Conservation (phyloP, 2,888 invertebrate genomes). For the Cheiracanthium punctorium region DNA sequence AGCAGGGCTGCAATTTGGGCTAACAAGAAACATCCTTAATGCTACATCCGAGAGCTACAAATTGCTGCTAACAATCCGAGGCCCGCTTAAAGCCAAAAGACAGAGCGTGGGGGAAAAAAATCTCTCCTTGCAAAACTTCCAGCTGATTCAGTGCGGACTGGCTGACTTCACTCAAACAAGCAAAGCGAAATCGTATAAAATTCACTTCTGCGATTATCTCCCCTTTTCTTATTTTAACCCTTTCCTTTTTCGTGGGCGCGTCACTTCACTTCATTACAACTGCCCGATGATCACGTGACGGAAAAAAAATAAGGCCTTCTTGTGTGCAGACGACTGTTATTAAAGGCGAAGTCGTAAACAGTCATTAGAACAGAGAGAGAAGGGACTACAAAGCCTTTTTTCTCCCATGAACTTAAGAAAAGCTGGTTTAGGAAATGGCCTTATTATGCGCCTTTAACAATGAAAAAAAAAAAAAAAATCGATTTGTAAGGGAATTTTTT, state of each 20-base stretch:
- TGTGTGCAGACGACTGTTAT: slow-evolving; percentile 65
- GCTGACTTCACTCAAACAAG: background rate
- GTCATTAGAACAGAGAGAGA: slow-evolving; percentile 51
- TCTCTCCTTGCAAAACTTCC: background rate
- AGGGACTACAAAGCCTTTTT: background rate
- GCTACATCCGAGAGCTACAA: background rate
- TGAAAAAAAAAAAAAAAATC: slow-evolving; percentile 30
- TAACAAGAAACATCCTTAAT: background rate
- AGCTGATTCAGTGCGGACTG: background rate
- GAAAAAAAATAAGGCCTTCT: slow-evolving; percentile 1
- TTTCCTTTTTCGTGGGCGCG: slow-evolving; percentile 39
- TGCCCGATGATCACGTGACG: slow-evolving; percentile 58
- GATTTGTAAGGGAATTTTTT: slow-evolving; percentile 11
- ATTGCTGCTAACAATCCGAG: background rate
- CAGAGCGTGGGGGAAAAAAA: too few species aligned
- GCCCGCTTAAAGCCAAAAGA: background rate
- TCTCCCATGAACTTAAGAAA: slow-evolving; percentile 31
- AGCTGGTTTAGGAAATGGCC: slow-evolving; percentile 57
- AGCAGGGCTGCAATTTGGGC: background rate
- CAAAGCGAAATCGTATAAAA: background rate
- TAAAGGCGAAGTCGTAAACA: slow-evolving; percentile 67
- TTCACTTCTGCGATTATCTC: background rate
- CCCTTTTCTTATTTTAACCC: background rate
- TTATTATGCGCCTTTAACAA: slow-evolving; percentile 54
- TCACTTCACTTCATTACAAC: slow-evolving; percentile 59